Evolutionary conservation across 2,888 invertebrate species (phyloP), one percentile per base, ranked within the genome.

Genomic region (Norana najaformis): DNA sequence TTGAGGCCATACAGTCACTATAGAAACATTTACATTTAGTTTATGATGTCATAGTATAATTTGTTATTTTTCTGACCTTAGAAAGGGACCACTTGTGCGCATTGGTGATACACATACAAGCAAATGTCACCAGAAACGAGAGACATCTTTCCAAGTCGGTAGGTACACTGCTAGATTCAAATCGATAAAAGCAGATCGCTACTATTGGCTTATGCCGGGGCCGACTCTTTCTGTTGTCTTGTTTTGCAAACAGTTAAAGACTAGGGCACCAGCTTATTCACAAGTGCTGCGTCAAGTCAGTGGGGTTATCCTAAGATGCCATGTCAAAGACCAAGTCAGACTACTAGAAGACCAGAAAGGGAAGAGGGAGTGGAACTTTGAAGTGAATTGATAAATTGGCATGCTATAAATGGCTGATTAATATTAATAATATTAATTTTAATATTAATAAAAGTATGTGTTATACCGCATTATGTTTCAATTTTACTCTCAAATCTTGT

Each of bases 41-140:
- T 69, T 69, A n/a, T 11, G n/a, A 11, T 69, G n/a, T 69, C 8
- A 8, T 69, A 69, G 23, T 47, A 1, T 47, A 23, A 47, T 47
- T 11, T 41, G 13, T 20, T 47, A 1, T 47, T 47, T 47, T 47
- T 47, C 47, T 47, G 47, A 20, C n/a, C 69, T n/a, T 92, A 94
- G 94, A 69, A 94, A 93, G 92, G 93, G 93, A 35, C 92, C 93
- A 41, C 92, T 95, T 89, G 94, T 94, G 2, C 92, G 95, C 16
- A 93, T 95, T 30, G 95, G 95, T 20, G 94, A 95, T 91, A 94
- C 94, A 1, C 94, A 95, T 92, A 94, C 94, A 83, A 94, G 94
- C 91, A 92, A 92, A 20, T 94, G 94, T 90, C 91, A 93, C 89
- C 93, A 93, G 39, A 92, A 93, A 83, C 92, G 94, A 88, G 94